Evolutionary conservation across 92 coral and sea anemone species (phyloP).

Genomic region (Chrysogorgia sp.): DNA sequence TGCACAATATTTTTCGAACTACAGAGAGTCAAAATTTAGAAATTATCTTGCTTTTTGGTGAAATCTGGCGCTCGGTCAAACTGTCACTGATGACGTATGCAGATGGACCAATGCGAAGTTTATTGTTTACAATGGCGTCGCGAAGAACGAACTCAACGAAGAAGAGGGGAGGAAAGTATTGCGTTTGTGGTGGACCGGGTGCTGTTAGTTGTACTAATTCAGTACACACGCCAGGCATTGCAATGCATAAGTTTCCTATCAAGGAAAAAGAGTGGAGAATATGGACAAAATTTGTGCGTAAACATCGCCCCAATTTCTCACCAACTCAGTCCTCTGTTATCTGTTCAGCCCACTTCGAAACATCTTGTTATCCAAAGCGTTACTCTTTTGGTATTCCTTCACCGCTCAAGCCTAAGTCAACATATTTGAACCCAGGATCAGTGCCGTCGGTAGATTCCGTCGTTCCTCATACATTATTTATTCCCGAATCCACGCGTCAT

Average conservation of each 20-base stretch:
- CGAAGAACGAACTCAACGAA: background rate
- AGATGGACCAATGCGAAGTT: background rate
- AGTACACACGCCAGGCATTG: conserved; percentile 22
- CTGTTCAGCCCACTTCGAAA: conserved; percentile 22
- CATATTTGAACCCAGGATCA: conserved; percentile 20
- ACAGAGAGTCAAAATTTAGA: background rate
- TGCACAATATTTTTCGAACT: background rate
- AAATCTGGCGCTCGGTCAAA: background rate
- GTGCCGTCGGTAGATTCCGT: conserved; percentile 10
- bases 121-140: background rate
- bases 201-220: conserved; percentile 36
- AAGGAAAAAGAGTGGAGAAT: background rate
- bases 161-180: conserved; percentile 22
- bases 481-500: conserved; percentile 14
- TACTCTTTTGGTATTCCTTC: conserved; percentile 26
- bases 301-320: conserved; percentile 12
- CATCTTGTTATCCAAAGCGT: conserved; percentile 29
- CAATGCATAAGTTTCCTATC: conserved; percentile 27
- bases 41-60: background rate
- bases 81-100: background rate
- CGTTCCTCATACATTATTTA: background rate
- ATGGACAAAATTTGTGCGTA: conserved; percentile 30
- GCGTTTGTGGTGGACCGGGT: conserved; percentile 44
- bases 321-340: conserved; percentile 27
- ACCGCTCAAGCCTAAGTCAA: conserved; percentile 8